Evolutionary conservation across 2,888 invertebrate genomes (phyloP).

Genomic region (Acrobasis consociella): DNA sequence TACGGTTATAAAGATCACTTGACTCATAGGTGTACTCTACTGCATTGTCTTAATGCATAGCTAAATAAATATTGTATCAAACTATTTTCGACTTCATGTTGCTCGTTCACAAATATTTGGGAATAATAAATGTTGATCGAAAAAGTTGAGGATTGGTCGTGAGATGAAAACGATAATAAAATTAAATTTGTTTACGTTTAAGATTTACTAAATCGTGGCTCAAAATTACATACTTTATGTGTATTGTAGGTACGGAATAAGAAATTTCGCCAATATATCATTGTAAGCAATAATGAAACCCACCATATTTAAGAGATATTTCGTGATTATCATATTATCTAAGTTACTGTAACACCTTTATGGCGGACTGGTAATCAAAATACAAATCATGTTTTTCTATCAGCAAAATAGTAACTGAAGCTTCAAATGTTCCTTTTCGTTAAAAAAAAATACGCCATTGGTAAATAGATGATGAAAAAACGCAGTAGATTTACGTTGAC

Average conservation of each 20-base stretch:
- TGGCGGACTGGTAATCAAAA: slow-evolving; percentile 34
- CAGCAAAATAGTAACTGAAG: neutral
- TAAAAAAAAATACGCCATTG: no score
- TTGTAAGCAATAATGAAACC: slow-evolving; percentile 70
- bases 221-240: slow-evolving; percentile 57
- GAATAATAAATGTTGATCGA: slow-evolving; percentile 27
- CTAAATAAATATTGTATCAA: slow-evolving; percentile 38
- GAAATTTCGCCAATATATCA: slow-evolving; percentile 68
- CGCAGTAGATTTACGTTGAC: no score
- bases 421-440: neutral
- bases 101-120: slow-evolving; percentile 37
- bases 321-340: slow-evolving; percentile 41
- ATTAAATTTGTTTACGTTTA: slow-evolving; percentile 39
- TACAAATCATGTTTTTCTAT: slow-evolving; percentile 35
- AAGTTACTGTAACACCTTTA: slow-evolving; percentile 37
- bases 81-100: slow-evolving; percentile 39
- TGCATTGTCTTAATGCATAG: slow-evolving; percentile 46
- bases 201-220: slow-evolving; percentile 57
- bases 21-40: slow-evolving; percentile 41
- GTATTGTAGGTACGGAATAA: slow-evolving; percentile 60
- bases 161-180: slow-evolving; percentile 11
- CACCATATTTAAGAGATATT: slow-evolving; percentile 45
- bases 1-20: slow-evolving; percentile 58
- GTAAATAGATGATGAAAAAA: no score
- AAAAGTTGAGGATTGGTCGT: slow-evolving; percentile 23